Evolutionary conservation across 2,797 vertebrate species (phyloP).

Genomic region (Odontamblyopus lacepedii): DNA sequence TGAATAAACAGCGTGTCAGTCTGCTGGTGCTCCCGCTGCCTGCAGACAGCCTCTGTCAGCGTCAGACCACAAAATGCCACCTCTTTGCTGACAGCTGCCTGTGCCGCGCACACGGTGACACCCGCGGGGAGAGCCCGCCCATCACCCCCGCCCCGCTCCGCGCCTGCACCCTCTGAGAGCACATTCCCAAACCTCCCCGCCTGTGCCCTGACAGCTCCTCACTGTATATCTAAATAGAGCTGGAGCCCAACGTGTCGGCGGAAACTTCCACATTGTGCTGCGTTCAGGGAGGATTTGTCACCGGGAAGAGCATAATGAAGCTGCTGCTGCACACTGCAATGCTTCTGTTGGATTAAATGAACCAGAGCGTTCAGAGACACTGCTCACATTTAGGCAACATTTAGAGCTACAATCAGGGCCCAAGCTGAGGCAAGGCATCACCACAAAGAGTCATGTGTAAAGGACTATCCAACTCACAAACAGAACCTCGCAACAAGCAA

Average conservation of each 20-base stretch:
- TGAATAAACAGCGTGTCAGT: slow-evolving; percentile 98
- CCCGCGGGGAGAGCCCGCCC: slow-evolving; percentile 75
- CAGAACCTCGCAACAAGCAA: neutral
- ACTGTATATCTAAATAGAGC: slow-evolving; percentile 74
- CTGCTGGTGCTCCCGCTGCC: slow-evolving; percentile 87
- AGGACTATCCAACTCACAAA: neutral
- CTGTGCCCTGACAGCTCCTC: slow-evolving; percentile 61
- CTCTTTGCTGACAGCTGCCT: slow-evolving; percentile 93
- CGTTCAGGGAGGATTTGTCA: slow-evolving; percentile 77
- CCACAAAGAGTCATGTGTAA: neutral
- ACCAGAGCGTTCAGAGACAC: slow-evolving; percentile 53
- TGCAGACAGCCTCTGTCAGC: slow-evolving; percentile 95
- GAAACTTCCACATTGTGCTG: slow-evolving; percentile 73
- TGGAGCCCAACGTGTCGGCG: slow-evolving; percentile 61
- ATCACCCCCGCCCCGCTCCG: slow-evolving; percentile 82
- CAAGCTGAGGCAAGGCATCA: slow-evolving; percentile 14
- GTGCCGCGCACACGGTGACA: slow-evolving; percentile 81
- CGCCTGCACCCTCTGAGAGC: slow-evolving; percentile 56
- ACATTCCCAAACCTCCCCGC: slow-evolving; percentile 59
- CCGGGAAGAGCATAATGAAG: slow-evolving; percentile 70
- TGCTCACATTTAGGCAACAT: slow-evolving; percentile 45
- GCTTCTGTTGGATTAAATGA: slow-evolving; percentile 74
- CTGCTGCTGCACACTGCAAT: slow-evolving; percentile 60
- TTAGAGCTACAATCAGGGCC: slow-evolving; percentile 19
- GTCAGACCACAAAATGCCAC: slow-evolving; percentile 91